These are phyloP conservation scores for Drosophila kokeensis DNA, from an alignment of 2,888 invertebrate species.

Conservation along the genomic window DNA sequence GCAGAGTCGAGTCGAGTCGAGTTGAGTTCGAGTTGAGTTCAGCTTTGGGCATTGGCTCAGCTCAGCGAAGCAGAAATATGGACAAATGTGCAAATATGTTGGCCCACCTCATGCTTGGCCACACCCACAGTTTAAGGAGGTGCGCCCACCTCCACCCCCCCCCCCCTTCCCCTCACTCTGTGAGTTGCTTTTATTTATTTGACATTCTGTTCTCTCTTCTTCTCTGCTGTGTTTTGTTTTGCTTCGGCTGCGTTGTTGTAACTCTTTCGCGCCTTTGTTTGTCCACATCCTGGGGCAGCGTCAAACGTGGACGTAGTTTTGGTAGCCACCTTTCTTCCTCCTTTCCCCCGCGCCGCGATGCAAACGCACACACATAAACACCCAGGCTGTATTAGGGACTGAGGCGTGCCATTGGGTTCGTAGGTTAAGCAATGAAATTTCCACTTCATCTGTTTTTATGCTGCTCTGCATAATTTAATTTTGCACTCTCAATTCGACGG, in stretches of 20 bases:
- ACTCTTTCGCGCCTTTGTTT: conserved; percentile 67
- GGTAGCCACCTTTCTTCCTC: neutral
- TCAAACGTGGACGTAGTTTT: conserved; percentile 33
- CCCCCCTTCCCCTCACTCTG: neutral
- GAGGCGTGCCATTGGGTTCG: conserved; percentile 36
- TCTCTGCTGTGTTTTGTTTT: conserved; percentile 14
- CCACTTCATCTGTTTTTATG: conserved; percentile 81
- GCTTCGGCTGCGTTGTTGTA: conserved; percentile 30
- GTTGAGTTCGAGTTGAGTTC: conserved; percentile 15
- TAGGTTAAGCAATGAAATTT: conserved; percentile 79
- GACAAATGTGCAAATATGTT: conserved; percentile 76
- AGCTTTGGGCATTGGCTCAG: conserved; percentile 28
- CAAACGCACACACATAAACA: neutral
- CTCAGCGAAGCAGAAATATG: conserved; percentile 74
- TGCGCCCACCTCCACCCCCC: neutral
- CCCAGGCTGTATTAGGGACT: neutral
- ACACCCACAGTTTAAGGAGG: conserved; percentile 24
- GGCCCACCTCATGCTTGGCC: conserved; percentile 32
- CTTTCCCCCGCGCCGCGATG: neutral
- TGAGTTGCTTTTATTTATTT: conserved; percentile 7
- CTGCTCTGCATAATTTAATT: conserved; percentile 80
- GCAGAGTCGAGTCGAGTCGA: conserved; percentile 14
- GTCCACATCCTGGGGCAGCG: conserved; percentile 51
- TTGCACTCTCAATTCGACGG: conserved; percentile 69
- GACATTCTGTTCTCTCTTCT: conserved; percentile 11